A percentile compares a stretch with the other conserved stretches of the same genome.
Evolutionary conservation across 2,888 invertebrate genomes (phyloP).

Genomic region (Archips xylosteana): DNA sequence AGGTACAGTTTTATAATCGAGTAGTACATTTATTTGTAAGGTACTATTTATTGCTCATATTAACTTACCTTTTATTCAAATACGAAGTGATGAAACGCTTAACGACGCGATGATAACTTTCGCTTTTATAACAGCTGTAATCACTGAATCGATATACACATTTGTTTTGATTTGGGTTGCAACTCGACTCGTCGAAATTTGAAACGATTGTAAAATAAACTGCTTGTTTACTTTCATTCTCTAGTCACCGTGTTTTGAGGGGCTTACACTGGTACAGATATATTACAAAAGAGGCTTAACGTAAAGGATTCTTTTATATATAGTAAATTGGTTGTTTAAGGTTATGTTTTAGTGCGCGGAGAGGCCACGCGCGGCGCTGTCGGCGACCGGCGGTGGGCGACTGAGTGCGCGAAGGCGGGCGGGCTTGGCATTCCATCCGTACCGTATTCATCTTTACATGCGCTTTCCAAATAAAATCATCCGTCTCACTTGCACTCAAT

Average conservation of each 20-base stretch:
- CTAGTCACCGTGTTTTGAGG: neutral
- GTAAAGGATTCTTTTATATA: constrained; percentile 17
- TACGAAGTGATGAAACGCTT: constrained; percentile 16
- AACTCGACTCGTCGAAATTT: constrained; percentile 55
- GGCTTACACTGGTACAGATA: neutral
- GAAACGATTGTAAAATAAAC: constrained; percentile 43
- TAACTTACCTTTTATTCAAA: constrained; percentile 38
- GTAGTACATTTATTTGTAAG: neutral
- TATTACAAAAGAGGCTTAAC: neutral
- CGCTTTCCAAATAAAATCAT: constrained; percentile 36
- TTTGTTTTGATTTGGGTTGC: constrained; percentile 71
- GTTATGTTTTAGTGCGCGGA: constrained; percentile 70
- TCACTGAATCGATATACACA: constrained; percentile 74
- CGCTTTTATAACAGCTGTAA: constrained; percentile 60
- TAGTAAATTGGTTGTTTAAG: constrained; percentile 63
- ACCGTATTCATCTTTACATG: constrained; percentile 45
- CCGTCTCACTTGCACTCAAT: constrained; percentile 34
- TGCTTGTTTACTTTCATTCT: constrained; percentile 5
- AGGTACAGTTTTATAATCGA: too few relatives aligned
- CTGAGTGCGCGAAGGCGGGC: constrained; percentile 75
- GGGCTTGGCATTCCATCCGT: constrained; percentile 47
- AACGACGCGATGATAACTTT: constrained; percentile 26
- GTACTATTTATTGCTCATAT: neutral
- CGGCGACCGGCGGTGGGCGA: constrained; percentile 71
- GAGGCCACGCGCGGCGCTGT: constrained; percentile 73